phyloP scores from a whole-genome alignment of 1,140 invertebrate genomes.

The Drosophila triauraria region DNA sequence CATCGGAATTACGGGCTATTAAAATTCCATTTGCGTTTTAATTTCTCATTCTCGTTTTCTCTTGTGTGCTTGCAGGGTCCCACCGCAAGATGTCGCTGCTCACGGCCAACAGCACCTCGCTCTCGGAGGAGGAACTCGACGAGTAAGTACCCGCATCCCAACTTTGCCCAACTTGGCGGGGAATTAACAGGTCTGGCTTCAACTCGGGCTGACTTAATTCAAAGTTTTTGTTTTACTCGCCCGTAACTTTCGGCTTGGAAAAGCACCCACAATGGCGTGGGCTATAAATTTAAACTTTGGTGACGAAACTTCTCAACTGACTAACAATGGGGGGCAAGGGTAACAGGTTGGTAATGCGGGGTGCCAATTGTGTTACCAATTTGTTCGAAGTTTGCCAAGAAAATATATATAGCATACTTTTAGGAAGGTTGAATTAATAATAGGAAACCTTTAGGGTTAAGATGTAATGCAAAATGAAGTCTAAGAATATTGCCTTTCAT shows the following conservation, averaged over 20 bases:
- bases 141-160: slow-evolving; percentile 85
- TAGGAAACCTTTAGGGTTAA: slow-evolving; percentile 7
- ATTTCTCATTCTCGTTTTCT: slow-evolving; percentile 24
- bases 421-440: slow-evolving; percentile 32
- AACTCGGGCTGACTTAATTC: slow-evolving; percentile 37
- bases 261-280: neutral
- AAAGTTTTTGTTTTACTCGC: slow-evolving; percentile 30
- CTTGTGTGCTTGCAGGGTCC: slow-evolving; percentile 39
- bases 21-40: slow-evolving; percentile 55
- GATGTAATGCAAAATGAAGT: neutral
- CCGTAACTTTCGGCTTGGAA: slow-evolving; percentile 9
- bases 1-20: slow-evolving; percentile 26
- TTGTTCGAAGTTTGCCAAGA: neutral
- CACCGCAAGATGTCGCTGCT: slow-evolving; percentile 74
- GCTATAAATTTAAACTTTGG: slow-evolving; percentile 42
- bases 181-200: slow-evolving; percentile 45
- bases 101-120: slow-evolving; percentile 77
- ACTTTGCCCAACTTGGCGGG: slow-evolving; percentile 1
- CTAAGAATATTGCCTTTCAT: neutral
- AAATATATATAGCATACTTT: neutral
- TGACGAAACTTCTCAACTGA: slow-evolving; percentile 26
- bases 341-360: slow-evolving; percentile 6
- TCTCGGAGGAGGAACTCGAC: slow-evolving; percentile 86
- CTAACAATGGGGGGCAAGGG: slow-evolving; percentile 14
- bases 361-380: slow-evolving; percentile 15